These are phyloP conservation scores for Diplodus puntazzo DNA, from an alignment of 2,797 vertebrate genomes.

Conservation along the genomic window DNA sequence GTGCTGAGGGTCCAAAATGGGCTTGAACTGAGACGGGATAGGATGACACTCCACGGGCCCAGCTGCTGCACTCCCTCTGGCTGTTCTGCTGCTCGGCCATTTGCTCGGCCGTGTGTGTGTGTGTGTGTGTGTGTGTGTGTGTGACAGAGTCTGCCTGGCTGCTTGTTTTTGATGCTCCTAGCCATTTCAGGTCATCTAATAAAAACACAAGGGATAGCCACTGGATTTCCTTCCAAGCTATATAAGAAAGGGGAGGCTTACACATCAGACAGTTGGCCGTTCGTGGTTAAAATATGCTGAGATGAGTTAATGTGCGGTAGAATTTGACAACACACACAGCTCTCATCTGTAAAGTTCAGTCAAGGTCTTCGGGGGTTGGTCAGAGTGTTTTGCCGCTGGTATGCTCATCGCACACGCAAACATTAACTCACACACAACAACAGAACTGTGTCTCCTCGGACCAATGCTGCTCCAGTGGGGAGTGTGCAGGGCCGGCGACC, in stretches of 20 bases:
- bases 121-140: conserved; percentile 2
- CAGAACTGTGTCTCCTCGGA: conserved; percentile 31
- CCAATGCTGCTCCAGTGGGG: conserved; percentile 33
- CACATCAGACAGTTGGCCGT: not conserved
- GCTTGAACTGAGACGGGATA: conserved; percentile 56
- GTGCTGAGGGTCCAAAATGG: conserved; percentile 69
- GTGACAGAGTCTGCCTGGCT: not conserved
- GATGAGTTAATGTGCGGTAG: not conserved
- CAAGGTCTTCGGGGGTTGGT: conserved; percentile 48
- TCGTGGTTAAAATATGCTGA: not conserved
- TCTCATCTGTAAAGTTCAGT: conserved; percentile 45
- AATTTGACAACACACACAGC: not conserved
- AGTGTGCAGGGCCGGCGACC: conserved; percentile 61
- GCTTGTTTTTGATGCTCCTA: conserved; percentile 13
- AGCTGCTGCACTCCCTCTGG: conserved; percentile 69
- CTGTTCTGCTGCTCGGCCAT: conserved; percentile 26
- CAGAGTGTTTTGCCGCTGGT: conserved; percentile 38
- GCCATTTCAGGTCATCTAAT: not conserved
- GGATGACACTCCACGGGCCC: conserved; percentile 54
- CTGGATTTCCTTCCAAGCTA: not conserved
- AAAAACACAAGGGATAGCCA: not conserved
- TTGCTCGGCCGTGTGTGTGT: conserved; percentile 1
- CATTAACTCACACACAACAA: conserved; percentile 17
- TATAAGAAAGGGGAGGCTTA: not conserved
- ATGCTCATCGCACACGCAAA: conserved; percentile 27